Conservation (phyloP, 2,113 vertebrate genomes). For the Hydrolagus affinis region DNA sequence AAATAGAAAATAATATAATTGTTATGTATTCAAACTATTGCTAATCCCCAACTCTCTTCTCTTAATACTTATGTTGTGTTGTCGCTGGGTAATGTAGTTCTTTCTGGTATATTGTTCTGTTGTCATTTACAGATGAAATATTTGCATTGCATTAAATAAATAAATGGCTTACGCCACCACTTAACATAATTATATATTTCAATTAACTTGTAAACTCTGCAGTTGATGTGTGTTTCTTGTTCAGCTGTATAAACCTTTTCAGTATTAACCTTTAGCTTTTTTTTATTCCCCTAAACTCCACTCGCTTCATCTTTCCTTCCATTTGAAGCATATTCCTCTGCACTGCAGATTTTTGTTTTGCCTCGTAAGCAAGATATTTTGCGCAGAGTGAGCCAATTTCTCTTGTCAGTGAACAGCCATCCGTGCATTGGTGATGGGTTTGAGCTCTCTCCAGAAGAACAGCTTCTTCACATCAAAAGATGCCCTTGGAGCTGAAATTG, state of each 20-base stretch:
- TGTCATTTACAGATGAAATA: too few relatives aligned
- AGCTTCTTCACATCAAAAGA: not conserved
- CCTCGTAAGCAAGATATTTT: not conserved
- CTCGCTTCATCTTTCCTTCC: not conserved
- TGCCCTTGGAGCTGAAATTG: not conserved
- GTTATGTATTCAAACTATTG: too few relatives aligned
- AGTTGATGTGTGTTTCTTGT: not conserved
- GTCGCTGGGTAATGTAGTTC: too few relatives aligned
- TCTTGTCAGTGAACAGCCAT: too few relatives aligned
- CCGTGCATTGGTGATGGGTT: not conserved
- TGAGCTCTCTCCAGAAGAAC: not conserved
- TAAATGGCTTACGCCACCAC: not conserved
- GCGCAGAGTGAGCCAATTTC: too few relatives aligned
- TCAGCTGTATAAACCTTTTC: not conserved
- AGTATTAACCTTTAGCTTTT: not conserved
- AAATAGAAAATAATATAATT: too few relatives aligned
- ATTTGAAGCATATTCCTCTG: not conserved
- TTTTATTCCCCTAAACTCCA: too few relatives aligned
- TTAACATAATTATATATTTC: not conserved
- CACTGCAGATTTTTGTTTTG: slow-evolving; percentile 8
- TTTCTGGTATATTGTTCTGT: too few relatives aligned
- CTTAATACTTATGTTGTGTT: too few relatives aligned
- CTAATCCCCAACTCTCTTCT: too few relatives aligned
- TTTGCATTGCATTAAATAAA: too few relatives aligned
- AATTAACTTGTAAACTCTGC: not conserved